These are phyloP conservation scores for Nebria salina DNA, from an alignment of 2,888 invertebrate species.

Conservation along the genomic window DNA sequence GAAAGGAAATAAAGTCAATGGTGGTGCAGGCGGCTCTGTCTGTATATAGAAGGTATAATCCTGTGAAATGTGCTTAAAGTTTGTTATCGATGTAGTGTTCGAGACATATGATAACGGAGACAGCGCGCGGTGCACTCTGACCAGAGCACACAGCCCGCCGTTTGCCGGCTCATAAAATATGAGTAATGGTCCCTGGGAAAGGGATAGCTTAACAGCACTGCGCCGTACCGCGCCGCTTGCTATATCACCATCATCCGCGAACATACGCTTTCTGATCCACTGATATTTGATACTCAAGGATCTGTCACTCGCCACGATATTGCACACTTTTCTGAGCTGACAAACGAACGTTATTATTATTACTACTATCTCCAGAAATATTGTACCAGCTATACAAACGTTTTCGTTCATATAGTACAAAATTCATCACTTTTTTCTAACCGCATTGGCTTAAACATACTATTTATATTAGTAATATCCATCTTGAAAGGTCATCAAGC, in stretches of 20 bases:
- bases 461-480: no score
- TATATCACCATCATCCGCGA: slow-evolving; percentile 3
- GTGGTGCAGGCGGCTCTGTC: slow-evolving; percentile 18
- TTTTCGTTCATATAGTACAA: no score
- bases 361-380: no score
- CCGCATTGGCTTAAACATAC: no score
- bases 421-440: no score
- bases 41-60: slow-evolving; percentile 42
- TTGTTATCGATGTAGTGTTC: slow-evolving; percentile 51
- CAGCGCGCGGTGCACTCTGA: slow-evolving; percentile 43
- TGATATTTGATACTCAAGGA: slow-evolving; percentile 5
- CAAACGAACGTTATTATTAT: background rate
- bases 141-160: slow-evolving; percentile 46
- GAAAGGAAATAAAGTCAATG: slow-evolving; percentile 20
- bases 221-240: background rate
- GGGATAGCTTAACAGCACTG: slow-evolving; percentile 35
- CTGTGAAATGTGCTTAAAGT: slow-evolving; percentile 51
- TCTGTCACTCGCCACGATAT: slow-evolving; percentile 3
- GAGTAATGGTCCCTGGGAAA: slow-evolving; percentile 48
- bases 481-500: no score
- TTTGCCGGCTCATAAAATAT: slow-evolving; percentile 50
- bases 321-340: background rate
- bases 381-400: no score
- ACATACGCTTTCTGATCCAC: background rate
- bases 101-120: slow-evolving; percentile 46